phyloP scores from a whole-genome alignment of 30 jellyfish, hydroid and myxozoan genomes.

The Aurelia aurita region DNA sequence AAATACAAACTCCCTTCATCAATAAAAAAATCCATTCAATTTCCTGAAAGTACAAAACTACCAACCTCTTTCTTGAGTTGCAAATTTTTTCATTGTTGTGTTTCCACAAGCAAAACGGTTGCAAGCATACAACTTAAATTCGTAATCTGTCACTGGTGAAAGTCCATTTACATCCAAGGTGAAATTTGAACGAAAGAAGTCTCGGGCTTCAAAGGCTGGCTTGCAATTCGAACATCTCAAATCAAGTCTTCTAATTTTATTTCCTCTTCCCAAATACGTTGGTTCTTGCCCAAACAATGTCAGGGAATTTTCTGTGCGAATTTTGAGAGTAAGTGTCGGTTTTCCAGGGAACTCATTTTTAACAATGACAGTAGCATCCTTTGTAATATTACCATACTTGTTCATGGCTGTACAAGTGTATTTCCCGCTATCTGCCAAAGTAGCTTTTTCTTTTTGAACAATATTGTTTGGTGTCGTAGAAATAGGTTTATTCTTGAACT shows the following conservation, averaged over 20 bases:
- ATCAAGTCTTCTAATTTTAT: neutral
- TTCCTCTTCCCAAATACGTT: conserved; percentile 26
- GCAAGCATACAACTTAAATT: conserved; percentile 42
- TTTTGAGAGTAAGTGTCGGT: neutral
- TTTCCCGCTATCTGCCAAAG: neutral
- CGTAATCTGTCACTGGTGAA: conserved; percentile 18
- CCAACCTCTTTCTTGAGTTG: conserved; percentile 47
- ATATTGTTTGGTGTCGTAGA: too few species aligned
- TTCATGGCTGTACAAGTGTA: conserved; percentile 49
- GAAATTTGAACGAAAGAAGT: neutral
- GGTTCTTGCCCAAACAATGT: conserved; percentile 1
- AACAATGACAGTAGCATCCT: conserved; percentile 10
- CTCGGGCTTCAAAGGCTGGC: neutral
- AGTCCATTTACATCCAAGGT: conserved; percentile 1
- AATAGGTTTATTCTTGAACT: neutral
- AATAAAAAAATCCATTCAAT: too few species aligned
- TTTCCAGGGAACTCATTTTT: conserved; percentile 8
- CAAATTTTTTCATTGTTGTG: neutral
- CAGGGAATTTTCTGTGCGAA: conserved; percentile 14
- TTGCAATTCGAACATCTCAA: neutral
- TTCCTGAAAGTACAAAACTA: too few species aligned
- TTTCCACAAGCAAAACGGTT: conserved; percentile 43
- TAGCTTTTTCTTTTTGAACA: neutral
- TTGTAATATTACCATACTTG: conserved; percentile 10
- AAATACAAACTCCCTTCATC: too few species aligned